phyloP scores from a whole-genome alignment of 2,113 vertebrate species.

The Notarius lentiginosus region DNA sequence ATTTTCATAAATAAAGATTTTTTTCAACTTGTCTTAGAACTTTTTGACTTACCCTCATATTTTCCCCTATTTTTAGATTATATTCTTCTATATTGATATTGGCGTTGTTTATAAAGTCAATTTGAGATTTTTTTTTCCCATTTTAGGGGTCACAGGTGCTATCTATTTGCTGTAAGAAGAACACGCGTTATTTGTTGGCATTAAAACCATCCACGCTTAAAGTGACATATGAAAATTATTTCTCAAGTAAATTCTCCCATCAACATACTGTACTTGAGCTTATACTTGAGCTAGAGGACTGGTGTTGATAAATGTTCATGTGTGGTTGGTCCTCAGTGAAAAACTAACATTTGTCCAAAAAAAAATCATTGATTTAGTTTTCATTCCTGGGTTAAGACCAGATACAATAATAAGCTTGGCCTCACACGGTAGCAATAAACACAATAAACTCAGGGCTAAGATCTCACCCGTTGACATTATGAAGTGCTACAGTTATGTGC shows the following conservation, averaged over 20 bases:
- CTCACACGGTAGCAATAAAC: slow-evolving; percentile 69
- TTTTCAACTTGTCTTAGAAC: no score
- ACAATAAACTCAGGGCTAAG: slow-evolving; percentile 59
- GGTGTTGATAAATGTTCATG: slow-evolving; percentile 27
- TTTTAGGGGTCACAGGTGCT: background rate
- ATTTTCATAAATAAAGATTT: no score
- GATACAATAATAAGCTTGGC: slow-evolving; percentile 49
- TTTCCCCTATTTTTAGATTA: background rate
- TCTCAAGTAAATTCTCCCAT: slow-evolving; percentile 9
- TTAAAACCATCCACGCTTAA: slow-evolving; percentile 1
- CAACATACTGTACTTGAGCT: slow-evolving; percentile 22
- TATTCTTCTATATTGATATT: background rate
- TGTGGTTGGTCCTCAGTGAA: slow-evolving; percentile 41
- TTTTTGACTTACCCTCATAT: no score
- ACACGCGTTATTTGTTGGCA: background rate
- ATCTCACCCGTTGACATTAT: slow-evolving; percentile 75
- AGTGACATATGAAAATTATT: slow-evolving; percentile 28
- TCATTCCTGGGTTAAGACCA: slow-evolving; percentile 57
- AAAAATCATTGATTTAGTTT: slow-evolving; percentile 63
- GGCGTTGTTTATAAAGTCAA: background rate
- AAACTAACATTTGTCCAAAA: slow-evolving; percentile 28
- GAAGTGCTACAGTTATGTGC: slow-evolving; percentile 70
- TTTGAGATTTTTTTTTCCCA: background rate
- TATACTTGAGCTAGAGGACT: slow-evolving; percentile 16
- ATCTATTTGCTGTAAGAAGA: background rate